These are phyloP conservation scores for Mionectes olivaceus DNA, from an alignment of 2,797 vertebrate species.

Conservation along the genomic window DNA sequence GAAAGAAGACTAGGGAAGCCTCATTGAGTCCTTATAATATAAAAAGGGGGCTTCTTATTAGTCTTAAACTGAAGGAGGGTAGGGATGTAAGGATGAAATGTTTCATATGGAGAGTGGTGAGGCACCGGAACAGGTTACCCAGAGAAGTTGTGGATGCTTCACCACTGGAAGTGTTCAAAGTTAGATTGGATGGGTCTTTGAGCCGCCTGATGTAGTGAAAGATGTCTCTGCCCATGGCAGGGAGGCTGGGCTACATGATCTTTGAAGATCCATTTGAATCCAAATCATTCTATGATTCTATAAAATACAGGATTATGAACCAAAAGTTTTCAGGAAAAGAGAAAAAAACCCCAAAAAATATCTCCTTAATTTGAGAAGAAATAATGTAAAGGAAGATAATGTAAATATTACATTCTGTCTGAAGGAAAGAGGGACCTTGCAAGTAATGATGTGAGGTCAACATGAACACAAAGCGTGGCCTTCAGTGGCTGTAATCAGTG, in stretches of 20 bases:
- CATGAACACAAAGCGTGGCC: not conserved
- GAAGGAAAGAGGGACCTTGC: not conserved
- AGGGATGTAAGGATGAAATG: not conserved
- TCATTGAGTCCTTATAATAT: not conserved
- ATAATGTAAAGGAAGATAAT: not conserved
- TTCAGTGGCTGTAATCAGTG: not conserved
- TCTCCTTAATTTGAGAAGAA: not conserved
- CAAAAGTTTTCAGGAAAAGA: not conserved
- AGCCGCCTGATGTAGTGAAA: not conserved
- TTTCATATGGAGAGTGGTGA: not conserved
- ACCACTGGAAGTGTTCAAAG: not conserved
- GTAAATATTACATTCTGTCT: not conserved
- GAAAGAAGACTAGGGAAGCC: not conserved
- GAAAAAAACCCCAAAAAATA: not conserved
- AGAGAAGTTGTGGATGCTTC: not conserved
- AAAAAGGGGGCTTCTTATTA: not conserved
- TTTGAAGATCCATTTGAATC: not conserved
- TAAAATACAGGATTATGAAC: not conserved
- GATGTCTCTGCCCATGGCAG: not conserved
- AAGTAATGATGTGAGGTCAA: not conserved
- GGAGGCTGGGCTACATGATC: accelerated
- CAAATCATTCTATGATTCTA: not conserved
- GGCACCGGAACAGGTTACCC: not conserved
- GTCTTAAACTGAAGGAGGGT: not conserved
- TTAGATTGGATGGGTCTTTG: not conserved